Base-by-base conservation (phyloP, 2,888 invertebrate genomes). In the Cenopis cana region DNA sequence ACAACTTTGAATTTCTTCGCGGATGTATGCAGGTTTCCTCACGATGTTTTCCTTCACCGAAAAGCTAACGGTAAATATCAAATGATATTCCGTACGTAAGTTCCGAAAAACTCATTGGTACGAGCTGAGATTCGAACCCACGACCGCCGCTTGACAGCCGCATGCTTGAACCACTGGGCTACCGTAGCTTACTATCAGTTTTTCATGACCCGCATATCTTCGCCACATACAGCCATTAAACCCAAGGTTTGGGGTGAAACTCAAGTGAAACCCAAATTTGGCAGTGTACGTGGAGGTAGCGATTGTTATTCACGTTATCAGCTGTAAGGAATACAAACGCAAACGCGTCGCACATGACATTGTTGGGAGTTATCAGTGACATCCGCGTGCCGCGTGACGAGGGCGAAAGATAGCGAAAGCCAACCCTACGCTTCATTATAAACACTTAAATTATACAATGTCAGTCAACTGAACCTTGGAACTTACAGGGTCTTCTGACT, bases 381-480 rank as follows among this genome's bases (percentile, higher is more conserved):
- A 87, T 81, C 80, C 87, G 79, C 76, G 79, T 71, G 74, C 79
- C 79, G 81, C 85, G 85, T 89, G 89, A 89, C 85, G 82, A 86
- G 85, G 87, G 85, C 76, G 50, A 66, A 69, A 77, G 78, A 81
- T 80, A 81, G 79, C 76, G 67, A 55, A 66, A 79, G 71, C 56
- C 74, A 74, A 76, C 77, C 71, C 56, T 69, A 59, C 68, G 74
- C 52, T 52, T 55, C 55, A 69, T 74, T 73, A 74, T 54, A 64
- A 69, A 78, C 46, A 62, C 61, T 73, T 70, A 73, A 74, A 77
- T 73, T 70, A 66, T 49, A 72, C 64, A 59, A 74, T 69, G 9
- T 24, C 33, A 33, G 65, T 50, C 60, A 71, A 54, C 49, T 59
- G 67, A 71, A 67, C 71, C 61, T 70, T 60, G 65, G 50, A 54